Conservation (phyloP, 2,888 invertebrate species). For the Cynaeus angustus region DNA sequence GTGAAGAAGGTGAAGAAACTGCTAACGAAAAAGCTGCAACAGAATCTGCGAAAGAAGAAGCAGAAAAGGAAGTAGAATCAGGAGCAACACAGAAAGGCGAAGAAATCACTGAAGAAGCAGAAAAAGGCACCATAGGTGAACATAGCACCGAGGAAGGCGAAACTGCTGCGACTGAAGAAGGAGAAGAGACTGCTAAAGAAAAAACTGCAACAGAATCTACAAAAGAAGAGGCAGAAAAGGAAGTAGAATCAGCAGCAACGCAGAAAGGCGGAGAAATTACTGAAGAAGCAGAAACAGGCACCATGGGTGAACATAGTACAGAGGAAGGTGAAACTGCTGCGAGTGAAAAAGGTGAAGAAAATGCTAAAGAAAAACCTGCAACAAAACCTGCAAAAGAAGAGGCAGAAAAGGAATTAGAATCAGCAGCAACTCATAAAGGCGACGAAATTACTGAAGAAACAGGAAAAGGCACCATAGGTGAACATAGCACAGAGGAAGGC, state of each 20-base stretch:
- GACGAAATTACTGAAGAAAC: too few species aligned
- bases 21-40: background rate
- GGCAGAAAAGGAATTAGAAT: background rate
- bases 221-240: too few species aligned
- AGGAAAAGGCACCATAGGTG: too few species aligned
- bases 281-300: too few species aligned
- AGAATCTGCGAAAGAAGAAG: background rate
- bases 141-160: too few species aligned
- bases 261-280: too few species aligned
- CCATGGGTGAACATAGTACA: background rate
- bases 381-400: conserved; percentile 1
- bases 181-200: background rate
- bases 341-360: background rate
- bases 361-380: background rate
- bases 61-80: background rate
- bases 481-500: background rate
- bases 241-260: too few species aligned
- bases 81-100: background rate
- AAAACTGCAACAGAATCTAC: too few species aligned
- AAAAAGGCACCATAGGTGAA: background rate
- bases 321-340: background rate
- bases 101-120: background rate
- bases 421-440: background rate
- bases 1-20: background rate
- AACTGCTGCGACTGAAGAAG: background rate